A percentile compares a stretch with the other conserved stretches of the same genome.
These are phyloP conservation scores for Proisotoma minuta DNA, from an alignment of 2,888 invertebrate genomes.

Conservation along the genomic window DNA sequence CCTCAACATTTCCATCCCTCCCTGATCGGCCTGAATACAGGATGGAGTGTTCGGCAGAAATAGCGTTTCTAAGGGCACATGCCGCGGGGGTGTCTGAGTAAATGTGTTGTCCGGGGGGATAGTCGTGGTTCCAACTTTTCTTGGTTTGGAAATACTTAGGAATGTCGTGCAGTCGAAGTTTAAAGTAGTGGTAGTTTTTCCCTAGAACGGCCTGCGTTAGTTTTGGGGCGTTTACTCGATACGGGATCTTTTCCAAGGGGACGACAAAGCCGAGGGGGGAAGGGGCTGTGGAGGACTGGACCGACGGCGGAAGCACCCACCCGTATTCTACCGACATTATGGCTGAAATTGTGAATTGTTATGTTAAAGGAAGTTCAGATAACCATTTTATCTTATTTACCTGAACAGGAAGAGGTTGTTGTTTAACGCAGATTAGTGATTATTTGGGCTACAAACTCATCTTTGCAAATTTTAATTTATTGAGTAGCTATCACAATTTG, in stretches of 20 bases:
- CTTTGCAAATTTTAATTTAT: too few relatives aligned
- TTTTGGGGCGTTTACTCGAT: conserved; percentile 11
- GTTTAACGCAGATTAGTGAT: too few relatives aligned
- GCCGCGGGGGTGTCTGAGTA: conserved; percentile 11
- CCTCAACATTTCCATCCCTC: conserved; percentile 6
- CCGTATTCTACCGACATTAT: too few relatives aligned
- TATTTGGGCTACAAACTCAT: too few relatives aligned
- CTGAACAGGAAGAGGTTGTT: too few relatives aligned
- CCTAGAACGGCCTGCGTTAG: conserved; percentile 10
- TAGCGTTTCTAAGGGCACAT: not conserved
- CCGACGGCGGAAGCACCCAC: conserved; percentile 1
- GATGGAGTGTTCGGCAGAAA: conserved; percentile 14
- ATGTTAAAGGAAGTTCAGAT: too few relatives aligned
- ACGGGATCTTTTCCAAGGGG: conserved; percentile 2
- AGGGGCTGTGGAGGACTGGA: too few relatives aligned
- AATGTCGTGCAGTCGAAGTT: conserved; percentile 13
- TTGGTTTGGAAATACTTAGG: not conserved
- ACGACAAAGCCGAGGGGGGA: too few relatives aligned
- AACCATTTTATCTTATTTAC: too few relatives aligned
- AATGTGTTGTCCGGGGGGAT: conserved; percentile 12
- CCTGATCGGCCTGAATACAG: conserved; percentile 6
- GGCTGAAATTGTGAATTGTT: too few relatives aligned
- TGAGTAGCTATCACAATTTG: too few relatives aligned
- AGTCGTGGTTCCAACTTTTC: conserved; percentile 10
- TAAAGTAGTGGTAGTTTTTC: conserved; percentile 15